Percentiles rank a stretch among this genome's conserved stretches.
Conservation (phyloP, 2,113 vertebrate species). For the Callithrix jacchus region DNA sequence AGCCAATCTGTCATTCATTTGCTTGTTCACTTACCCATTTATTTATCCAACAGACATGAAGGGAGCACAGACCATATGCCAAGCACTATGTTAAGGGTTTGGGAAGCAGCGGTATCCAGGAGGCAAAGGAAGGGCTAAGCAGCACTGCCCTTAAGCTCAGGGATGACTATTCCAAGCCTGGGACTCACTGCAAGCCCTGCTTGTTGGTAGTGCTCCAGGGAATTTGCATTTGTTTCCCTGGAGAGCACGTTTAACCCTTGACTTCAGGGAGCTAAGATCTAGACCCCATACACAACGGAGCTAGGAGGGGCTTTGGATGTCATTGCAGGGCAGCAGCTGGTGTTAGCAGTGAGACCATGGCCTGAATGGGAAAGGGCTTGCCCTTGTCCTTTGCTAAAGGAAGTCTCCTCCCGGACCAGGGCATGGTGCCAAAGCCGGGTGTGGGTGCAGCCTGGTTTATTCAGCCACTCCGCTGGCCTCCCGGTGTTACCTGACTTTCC, state of each 20-base stretch:
- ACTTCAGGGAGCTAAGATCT: background rate
- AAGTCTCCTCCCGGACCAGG: background rate
- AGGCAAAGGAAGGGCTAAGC: background rate
- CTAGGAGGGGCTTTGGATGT: background rate
- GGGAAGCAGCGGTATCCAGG: background rate
- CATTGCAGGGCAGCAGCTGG: background rate
- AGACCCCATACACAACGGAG: background rate
- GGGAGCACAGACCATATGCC: background rate
- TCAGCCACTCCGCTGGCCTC: background rate
- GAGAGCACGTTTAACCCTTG: background rate
- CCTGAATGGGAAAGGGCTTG: background rate
- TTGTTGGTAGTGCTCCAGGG: background rate
- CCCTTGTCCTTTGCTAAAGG: background rate
- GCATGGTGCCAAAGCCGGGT: background rate
- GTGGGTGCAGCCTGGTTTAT: background rate
- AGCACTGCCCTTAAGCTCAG: background rate
- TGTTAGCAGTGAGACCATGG: background rate
- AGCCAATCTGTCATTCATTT: background rate
- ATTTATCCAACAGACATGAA: slow-evolving; percentile 17
- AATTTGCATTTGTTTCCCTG: background rate
- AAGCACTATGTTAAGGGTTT: background rate
- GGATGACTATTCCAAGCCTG: background rate
- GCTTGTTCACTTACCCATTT: background rate
- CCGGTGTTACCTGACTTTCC: background rate
- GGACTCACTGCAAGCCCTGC: background rate